These are phyloP conservation scores for Cololabis saira DNA, from an alignment of 2,113 vertebrate genomes.

Conservation along the genomic window DNA sequence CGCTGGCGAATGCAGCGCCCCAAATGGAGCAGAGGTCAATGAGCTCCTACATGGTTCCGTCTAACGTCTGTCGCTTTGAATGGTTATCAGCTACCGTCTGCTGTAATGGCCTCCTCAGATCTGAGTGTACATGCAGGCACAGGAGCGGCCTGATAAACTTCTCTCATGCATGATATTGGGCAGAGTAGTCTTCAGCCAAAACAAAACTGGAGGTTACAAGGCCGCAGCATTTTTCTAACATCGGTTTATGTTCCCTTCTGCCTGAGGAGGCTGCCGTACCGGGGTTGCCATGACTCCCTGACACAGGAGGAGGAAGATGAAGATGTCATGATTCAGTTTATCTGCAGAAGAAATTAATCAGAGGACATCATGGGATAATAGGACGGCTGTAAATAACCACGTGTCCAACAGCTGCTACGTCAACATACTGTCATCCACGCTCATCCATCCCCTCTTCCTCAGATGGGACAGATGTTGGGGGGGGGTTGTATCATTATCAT, in stretches of 20 bases:
- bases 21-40: constrained; percentile 61
- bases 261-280: constrained; percentile 27
- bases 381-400: constrained; percentile 4
- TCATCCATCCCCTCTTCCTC: constrained; percentile 2
- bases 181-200: constrained; percentile 18
- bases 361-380: constrained; percentile 10
- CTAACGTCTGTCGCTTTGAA: constrained; percentile 61
- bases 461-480: constrained; percentile 4
- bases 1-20: constrained; percentile 19
- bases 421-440: constrained; percentile 17
- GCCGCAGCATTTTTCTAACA: constrained; percentile 26
- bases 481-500: too few species aligned
- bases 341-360: constrained; percentile 42
- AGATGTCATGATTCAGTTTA: constrained; percentile 49
- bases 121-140: background rate
- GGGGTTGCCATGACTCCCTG: constrained; percentile 55
- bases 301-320: constrained; percentile 19
- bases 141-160: background rate
- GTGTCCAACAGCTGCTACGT: constrained; percentile 17
- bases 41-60: constrained; percentile 51
- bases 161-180: constrained; percentile 36
- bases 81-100: constrained; percentile 46
- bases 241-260: constrained; percentile 25
- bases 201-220: constrained; percentile 34
- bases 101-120: constrained; percentile 9